phyloP scores from a whole-genome alignment of 2,888 invertebrate genomes.

The Drosophila birchii region DNA sequence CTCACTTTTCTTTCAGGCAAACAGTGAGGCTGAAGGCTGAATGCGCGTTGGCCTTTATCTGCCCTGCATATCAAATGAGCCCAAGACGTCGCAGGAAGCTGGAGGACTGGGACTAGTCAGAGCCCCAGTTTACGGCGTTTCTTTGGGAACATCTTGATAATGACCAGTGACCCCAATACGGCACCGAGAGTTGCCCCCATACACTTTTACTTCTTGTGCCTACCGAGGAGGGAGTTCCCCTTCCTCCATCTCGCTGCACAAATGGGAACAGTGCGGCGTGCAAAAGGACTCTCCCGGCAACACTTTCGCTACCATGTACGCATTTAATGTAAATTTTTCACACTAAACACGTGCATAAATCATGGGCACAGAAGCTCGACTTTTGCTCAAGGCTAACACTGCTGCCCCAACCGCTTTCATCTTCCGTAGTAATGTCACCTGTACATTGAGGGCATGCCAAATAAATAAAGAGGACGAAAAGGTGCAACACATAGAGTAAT shows the following conservation, averaged over 20 bases:
- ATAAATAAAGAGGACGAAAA: slow-evolving; percentile 25
- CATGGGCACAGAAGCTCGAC: slow-evolving; percentile 60
- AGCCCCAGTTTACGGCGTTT: slow-evolving; percentile 66
- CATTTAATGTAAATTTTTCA: slow-evolving; percentile 79
- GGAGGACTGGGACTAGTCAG: slow-evolving; percentile 28
- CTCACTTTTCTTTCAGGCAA: slow-evolving; percentile 40
- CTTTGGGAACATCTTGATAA: slow-evolving; percentile 78
- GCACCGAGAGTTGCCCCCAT: slow-evolving; percentile 49
- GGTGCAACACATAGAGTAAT: slow-evolving; percentile 2
- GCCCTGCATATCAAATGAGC: slow-evolving; percentile 78
- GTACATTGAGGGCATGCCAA: slow-evolving; percentile 61
- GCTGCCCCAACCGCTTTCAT: slow-evolving; percentile 32
- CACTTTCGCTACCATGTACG: slow-evolving; percentile 68
- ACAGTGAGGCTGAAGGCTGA: slow-evolving; percentile 31
- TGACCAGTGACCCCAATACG: slow-evolving; percentile 77
- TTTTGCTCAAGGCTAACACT: slow-evolving; percentile 76
- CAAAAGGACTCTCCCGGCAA: slow-evolving; percentile 56
- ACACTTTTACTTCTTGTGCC: slow-evolving; percentile 73
- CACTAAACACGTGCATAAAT: slow-evolving; percentile 81
- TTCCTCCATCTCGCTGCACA: slow-evolving; percentile 20
- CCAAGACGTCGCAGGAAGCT: slow-evolving; percentile 31
- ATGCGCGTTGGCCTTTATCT: slow-evolving; percentile 75
- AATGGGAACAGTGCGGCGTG: slow-evolving; percentile 32
- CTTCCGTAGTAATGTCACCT: slow-evolving; percentile 61
- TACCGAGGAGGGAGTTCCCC: slow-evolving; percentile 13